Conservation (phyloP, 2,113 vertebrate species). For the Procapra przewalskii region DNA sequence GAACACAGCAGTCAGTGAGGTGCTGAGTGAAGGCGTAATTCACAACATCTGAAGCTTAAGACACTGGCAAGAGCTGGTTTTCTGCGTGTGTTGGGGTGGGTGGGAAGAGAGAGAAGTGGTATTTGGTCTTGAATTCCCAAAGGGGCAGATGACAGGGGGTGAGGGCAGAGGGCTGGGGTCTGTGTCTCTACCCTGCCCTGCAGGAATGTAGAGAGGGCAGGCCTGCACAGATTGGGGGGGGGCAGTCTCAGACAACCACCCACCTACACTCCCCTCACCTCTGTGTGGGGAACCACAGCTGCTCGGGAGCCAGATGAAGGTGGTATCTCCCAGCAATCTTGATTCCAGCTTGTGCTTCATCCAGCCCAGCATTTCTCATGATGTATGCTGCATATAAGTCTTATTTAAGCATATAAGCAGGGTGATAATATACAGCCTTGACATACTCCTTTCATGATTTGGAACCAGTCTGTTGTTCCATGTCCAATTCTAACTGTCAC, state of each 20-base stretch:
- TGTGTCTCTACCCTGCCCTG: not conserved
- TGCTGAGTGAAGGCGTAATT: not conserved
- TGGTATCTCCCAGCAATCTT: too few relatives aligned
- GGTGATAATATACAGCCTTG: too few relatives aligned
- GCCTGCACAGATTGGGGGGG: not conserved
- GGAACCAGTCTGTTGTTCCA: too few relatives aligned
- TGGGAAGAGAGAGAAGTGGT: not conserved
- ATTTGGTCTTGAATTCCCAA: not conserved
- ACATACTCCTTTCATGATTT: too few relatives aligned
- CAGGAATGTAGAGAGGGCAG: not conserved
- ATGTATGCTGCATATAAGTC: too few relatives aligned
- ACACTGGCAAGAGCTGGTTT: not conserved
- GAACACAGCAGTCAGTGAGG: not conserved
- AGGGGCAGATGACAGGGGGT: not conserved
- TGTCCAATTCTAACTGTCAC: too few relatives aligned
- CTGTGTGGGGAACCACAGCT: not conserved
- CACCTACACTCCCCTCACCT: not conserved
- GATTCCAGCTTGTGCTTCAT: too few relatives aligned
- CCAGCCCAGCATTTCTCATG: too few relatives aligned
- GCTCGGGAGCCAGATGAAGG: not conserved
- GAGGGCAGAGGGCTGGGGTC: not conserved
- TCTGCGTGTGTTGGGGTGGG: not conserved
- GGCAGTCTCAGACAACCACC: accelerated
- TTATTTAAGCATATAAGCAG: too few relatives aligned
- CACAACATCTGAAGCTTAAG: not conserved